Evolutionary conservation across 92 coral and sea anemone genomes (phyloP), one percentile per base, ranked within the genome.

Genomic region (Blastomussa wellsi): DNA sequence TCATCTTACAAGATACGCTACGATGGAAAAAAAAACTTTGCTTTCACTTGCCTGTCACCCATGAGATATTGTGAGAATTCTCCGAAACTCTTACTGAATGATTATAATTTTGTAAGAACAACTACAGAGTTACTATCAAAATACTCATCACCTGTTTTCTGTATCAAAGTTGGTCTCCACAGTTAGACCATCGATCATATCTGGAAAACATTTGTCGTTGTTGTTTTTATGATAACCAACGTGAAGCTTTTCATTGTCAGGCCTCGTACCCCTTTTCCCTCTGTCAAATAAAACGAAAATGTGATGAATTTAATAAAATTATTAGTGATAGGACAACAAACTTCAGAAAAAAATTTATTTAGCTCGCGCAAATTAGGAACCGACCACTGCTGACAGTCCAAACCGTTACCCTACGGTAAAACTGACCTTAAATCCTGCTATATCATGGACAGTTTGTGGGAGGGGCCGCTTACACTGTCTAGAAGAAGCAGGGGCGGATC

Each of bases 181-280:
- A 36, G 86, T n/a, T 52, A 82, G 71, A 22, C 78, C 78, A 71
- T 82, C 86, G 36, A 82, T 82, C 86, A 69, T 82, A 35, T 82
- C 77, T 1, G 51, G 64, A 9, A 36, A 33, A 12, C 7, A 48
- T 2, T 28, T 36, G 7, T 51, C 20, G 36, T 48, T 51, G 20
- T 70, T 70, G 53, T 51, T 82, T 52, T 49, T 53, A 2, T 36
- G 77, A 70, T 52, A 82, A 51, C 37, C 38, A 37, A 70, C 78
- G 14, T 38, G 51, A 51, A 51, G 38, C 57, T 71, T 82, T 52
- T 31, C 39, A 39, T n/a, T 82, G 24, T 69, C 35, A 5, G 48
- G 17, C 8, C 37, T 64, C 37, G 33, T 15, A 16, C 22, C 32
- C 38, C 26, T 31, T 38, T 35, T 70, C 42, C 12, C 78, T 3